These are phyloP conservation scores for Aphaenogaster ashmeadi DNA, from an alignment of 1,140 invertebrate genomes.

Conservation along the genomic window DNA sequence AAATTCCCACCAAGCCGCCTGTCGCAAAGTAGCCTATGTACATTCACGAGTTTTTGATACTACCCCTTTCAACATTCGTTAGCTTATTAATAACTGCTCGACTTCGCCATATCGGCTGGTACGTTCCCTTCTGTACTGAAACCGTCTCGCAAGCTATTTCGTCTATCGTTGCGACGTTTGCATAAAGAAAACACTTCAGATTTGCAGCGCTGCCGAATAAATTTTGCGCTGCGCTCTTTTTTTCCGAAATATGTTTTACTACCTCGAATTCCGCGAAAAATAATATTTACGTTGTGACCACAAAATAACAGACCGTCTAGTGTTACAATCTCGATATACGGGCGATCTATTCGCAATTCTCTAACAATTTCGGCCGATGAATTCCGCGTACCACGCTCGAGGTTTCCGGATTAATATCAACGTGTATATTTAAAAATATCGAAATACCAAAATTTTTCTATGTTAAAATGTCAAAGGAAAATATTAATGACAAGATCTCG, in stretches of 20 bases:
- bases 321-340: constrained; percentile 42
- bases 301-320: constrained; percentile 50
- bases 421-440: constrained; percentile 13
- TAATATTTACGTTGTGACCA: constrained; percentile 48
- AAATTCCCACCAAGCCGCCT: constrained; percentile 21
- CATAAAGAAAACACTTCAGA: constrained; percentile 59
- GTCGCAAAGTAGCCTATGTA: constrained; percentile 33
- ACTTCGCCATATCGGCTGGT: neutral
- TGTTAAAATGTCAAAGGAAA: neutral
- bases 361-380: constrained; percentile 26
- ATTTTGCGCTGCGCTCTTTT: constrained; percentile 33
- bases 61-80: constrained; percentile 17
- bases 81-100: constrained; percentile 58
- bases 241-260: constrained; percentile 25
- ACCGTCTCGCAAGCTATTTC: constrained; percentile 36
- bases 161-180: constrained; percentile 28
- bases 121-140: neutral
- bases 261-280: constrained; percentile 35
- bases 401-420: neutral
- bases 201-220: constrained; percentile 25
- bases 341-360: constrained; percentile 45
- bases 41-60: constrained; percentile 37
- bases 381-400: neutral
- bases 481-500: neutral
- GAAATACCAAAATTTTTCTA: neutral